Percentiles rank a stretch among this genome's conserved stretches.
Conservation (phyloP, 2,888 invertebrate species). For the Abrostola triplasia region DNA sequence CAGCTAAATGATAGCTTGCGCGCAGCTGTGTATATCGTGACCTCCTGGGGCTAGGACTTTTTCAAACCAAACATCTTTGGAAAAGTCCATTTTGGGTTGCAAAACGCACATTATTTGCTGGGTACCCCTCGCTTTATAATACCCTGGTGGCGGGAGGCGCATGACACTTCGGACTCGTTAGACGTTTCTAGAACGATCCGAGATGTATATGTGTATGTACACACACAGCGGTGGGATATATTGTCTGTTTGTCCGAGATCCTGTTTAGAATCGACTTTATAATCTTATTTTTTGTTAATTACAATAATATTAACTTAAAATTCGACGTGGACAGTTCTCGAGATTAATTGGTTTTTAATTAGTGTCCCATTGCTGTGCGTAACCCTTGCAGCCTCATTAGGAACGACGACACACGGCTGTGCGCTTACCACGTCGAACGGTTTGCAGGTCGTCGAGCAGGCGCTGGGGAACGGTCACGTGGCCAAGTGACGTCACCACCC, state of each 20-base stretch:
- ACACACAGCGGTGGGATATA: slow-evolving; percentile 70
- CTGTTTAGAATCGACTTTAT: slow-evolving; percentile 6
- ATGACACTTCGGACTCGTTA: slow-evolving; percentile 47
- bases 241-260: slow-evolving; percentile 27
- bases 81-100: slow-evolving; percentile 63
- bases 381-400: slow-evolving; percentile 77
- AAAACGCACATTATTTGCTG: slow-evolving; percentile 74
- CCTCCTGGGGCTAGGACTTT: slow-evolving; percentile 80
- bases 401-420: slow-evolving; percentile 87
- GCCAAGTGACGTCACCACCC: slow-evolving; percentile 76
- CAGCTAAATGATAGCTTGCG: slow-evolving; percentile 84
- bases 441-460: slow-evolving; percentile 82
- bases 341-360: background rate
- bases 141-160: slow-evolving; percentile 83
- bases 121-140: slow-evolving; percentile 76
- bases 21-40: slow-evolving; percentile 86
- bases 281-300: slow-evolving; percentile 5
- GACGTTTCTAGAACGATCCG: slow-evolving; percentile 51
- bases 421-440: slow-evolving; percentile 78
- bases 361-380: slow-evolving; percentile 63
- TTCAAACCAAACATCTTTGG: slow-evolving; percentile 68
- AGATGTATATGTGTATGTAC: slow-evolving; percentile 61
- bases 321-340: slow-evolving; percentile 4
- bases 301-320: background rate
- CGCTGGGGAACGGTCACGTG: slow-evolving; percentile 81